These are phyloP conservation scores for Percopsis transmontana DNA, from an alignment of 2,113 vertebrate genomes.

Conservation along the genomic window DNA sequence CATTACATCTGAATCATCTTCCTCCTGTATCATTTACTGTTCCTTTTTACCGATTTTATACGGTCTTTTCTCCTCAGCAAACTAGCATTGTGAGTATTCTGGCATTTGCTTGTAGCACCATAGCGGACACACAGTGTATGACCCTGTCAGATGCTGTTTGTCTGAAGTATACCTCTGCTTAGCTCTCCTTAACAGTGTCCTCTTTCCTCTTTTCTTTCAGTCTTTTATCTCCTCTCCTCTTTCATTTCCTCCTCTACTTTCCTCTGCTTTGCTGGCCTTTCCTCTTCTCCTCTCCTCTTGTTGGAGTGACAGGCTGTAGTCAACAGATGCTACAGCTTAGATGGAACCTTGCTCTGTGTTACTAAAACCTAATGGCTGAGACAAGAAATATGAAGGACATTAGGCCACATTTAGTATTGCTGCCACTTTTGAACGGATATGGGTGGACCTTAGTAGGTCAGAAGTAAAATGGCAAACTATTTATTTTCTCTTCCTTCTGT, in stretches of 20 bases:
- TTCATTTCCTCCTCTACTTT: neutral
- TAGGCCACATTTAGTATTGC: neutral
- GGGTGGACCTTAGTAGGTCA: neutral
- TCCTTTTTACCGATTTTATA: no score
- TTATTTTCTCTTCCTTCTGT: constrained; percentile 2
- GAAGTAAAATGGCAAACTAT: constrained; percentile 1
- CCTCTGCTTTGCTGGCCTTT: no score
- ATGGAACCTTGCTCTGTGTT: neutral
- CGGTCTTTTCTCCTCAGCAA: no score
- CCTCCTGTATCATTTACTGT: neutral
- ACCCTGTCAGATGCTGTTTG: no score
- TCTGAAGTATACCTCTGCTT: no score
- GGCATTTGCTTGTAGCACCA: no score
- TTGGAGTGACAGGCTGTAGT: neutral
- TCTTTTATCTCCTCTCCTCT: neutral
- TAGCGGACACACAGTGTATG: no score
- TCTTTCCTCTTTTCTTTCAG: neutral
- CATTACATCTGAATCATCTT: neutral
- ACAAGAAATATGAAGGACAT: no score
- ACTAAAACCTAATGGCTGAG: no score
- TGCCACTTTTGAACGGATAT: constrained; percentile 5
- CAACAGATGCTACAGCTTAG: neutral
- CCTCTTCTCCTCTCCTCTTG: no score
- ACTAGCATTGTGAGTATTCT: no score
- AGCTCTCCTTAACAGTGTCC: no score